phyloP scores from a whole-genome alignment of 2,888 invertebrate species.

The Aporophyla nigra region DNA sequence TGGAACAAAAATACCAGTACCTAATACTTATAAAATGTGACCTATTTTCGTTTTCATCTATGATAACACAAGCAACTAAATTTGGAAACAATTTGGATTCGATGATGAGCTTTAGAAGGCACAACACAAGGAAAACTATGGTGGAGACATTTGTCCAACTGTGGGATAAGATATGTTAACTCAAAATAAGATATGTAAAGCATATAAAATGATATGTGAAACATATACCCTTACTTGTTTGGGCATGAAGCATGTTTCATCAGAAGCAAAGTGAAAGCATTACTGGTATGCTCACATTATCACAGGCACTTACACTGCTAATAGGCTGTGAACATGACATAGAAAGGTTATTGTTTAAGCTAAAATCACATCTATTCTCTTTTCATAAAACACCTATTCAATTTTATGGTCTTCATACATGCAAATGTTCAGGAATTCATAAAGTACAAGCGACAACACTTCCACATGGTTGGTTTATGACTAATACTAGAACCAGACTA shows the following conservation, averaged over 20 bases:
- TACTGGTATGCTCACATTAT: constrained; percentile 79
- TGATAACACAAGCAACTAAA: neutral
- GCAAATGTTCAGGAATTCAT: constrained; percentile 41
- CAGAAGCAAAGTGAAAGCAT: constrained; percentile 83
- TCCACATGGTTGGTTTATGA: constrained; percentile 47
- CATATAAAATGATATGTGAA: constrained; percentile 5
- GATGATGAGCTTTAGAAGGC: neutral
- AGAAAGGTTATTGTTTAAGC: constrained; percentile 65
- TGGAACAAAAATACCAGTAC: neutral
- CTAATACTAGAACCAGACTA: constrained; percentile 59
- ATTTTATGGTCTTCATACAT: constrained; percentile 22
- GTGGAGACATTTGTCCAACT: neutral
- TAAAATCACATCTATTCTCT: constrained; percentile 54
- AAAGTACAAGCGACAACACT: constrained; percentile 5
- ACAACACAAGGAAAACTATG: neutral
- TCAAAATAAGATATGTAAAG: neutral
- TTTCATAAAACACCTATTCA: constrained; percentile 26
- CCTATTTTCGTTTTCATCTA: constrained; percentile 15
- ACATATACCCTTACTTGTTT: constrained; percentile 45
- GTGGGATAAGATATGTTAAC: neutral
- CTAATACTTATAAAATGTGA: neutral
- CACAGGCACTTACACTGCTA: constrained; percentile 76
- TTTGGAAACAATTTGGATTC: neutral
- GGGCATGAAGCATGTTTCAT: constrained; percentile 69
- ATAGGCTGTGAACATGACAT: constrained; percentile 75